phyloP scores from a whole-genome alignment of 2,888 invertebrate genomes.

The Scaptomyza parva region DNA sequence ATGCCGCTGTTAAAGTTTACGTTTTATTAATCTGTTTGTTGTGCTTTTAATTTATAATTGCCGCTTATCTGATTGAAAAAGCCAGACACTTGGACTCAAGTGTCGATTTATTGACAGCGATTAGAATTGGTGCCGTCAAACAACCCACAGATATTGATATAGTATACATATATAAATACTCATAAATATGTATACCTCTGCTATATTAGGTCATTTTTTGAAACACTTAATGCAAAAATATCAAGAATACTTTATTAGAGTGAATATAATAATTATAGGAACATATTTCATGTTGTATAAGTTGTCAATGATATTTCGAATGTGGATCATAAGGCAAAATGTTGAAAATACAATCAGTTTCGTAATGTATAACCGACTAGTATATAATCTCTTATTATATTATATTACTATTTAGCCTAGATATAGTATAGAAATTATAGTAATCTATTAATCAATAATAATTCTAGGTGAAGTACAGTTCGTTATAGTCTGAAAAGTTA shows the following conservation, averaged over 20 bases:
- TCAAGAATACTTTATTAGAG: not conserved
- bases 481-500: constrained; percentile 24
- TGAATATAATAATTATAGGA: not conserved
- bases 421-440: too few species aligned
- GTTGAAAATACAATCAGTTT: not conserved
- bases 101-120: constrained; percentile 75
- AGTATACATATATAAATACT: not conserved
- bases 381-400: not conserved
- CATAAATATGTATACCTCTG: constrained; percentile 1
- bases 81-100: constrained; percentile 71
- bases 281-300: not conserved
- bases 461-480: constrained; percentile 25
- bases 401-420: not conserved
- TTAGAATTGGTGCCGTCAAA: constrained; percentile 45
- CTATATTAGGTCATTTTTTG: constrained; percentile 6
- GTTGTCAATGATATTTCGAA: not conserved
- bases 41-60: constrained; percentile 78
- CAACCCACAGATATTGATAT: constrained; percentile 3
- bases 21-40: constrained; percentile 77
- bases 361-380: not conserved
- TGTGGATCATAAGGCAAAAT: not conserved
- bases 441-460: constrained; percentile 11
- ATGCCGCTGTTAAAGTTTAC: constrained; percentile 68
- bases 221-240: not conserved
- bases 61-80: constrained; percentile 77